Base-by-base conservation (phyloP, 2,113 vertebrate genomes). In the Bubalus kerabau region DNA sequence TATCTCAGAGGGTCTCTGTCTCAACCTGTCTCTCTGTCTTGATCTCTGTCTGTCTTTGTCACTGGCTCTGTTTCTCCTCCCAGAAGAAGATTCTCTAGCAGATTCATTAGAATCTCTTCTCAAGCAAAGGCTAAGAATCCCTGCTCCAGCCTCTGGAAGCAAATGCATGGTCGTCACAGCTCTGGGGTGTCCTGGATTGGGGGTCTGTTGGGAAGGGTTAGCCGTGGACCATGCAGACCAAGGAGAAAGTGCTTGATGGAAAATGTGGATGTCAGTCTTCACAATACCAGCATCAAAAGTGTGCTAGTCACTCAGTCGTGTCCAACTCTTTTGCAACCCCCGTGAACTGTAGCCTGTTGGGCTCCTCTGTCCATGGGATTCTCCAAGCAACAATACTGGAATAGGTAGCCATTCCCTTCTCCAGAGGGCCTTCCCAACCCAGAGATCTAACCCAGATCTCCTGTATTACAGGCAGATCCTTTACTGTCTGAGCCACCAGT, bases 51-150 rank as follows among this genome's bases (percentile, higher is more conserved):
- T n/a, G 21, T 28, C 32, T 28, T 15, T 80, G 76, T 50, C 28
- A 32, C 28, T 80, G 2, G n/a, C 21, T 60, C 56, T 46, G 5
- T 84, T 14, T 26, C 62, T 46, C 3, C 30, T n/a, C 85, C 46
- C 59, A 67, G 43, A 19, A 64, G 32, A 48, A 23, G 2, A 87
- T 21, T 26, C 32, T 83, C 32, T 54, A 54, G 80, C 85, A 76
- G 56, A 80, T 87, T 88, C 30, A 57, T 43, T 50, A n/a, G 3
- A 74, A 59, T 62, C 32, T 40, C n/a, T 57, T 85, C 50, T 23
- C 11, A 93, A 93, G 59, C 59, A 82, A 97, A 85, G n/a, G 11
- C 32, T 59, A 71, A 82, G 19, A 76, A 82, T 12, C 50, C 60
- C 32, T 67, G 24, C 24, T 91, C 40, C 32, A 56, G 23, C 40